phyloP scores from a whole-genome alignment of 2,797 vertebrate genomes.

The Acropternis orthonyx region DNA sequence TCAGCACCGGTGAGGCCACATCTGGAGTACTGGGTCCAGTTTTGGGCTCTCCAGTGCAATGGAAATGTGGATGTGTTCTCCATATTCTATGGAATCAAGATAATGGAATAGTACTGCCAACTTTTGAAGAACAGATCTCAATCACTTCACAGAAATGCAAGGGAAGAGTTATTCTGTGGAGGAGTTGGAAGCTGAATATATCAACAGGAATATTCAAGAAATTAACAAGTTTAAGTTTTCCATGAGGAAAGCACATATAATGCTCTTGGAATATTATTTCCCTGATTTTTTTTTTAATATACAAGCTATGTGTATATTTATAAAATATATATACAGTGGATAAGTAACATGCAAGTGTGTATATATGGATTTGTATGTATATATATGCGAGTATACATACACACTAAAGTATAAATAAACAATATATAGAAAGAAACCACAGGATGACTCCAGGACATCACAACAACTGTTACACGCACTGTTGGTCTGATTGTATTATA shows the following conservation, averaged over 20 bases:
- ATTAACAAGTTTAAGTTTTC: neutral
- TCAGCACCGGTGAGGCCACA: neutral
- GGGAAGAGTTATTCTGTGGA: neutral
- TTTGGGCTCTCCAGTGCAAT: neutral
- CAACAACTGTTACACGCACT: neutral
- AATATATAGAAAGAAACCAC: neutral
- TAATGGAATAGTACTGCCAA: neutral
- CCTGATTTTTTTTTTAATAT: neutral
- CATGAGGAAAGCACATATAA: neutral
- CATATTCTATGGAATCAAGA: neutral
- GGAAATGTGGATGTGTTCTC: neutral
- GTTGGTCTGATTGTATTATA: neutral
- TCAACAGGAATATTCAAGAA: neutral
- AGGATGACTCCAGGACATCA: neutral
- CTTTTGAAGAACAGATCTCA: neutral
- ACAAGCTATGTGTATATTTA: neutral
- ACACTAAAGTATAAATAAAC: neutral
- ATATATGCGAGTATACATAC: neutral
- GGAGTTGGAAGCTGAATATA: neutral
- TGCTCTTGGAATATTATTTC: neutral
- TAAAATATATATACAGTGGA: neutral
- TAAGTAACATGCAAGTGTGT: neutral
- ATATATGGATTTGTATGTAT: neutral
- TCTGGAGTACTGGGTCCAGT: neutral
- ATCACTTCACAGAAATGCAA: neutral